Conservation (phyloP, 2,113 vertebrate species). For the Mustelus asterias region DNA sequence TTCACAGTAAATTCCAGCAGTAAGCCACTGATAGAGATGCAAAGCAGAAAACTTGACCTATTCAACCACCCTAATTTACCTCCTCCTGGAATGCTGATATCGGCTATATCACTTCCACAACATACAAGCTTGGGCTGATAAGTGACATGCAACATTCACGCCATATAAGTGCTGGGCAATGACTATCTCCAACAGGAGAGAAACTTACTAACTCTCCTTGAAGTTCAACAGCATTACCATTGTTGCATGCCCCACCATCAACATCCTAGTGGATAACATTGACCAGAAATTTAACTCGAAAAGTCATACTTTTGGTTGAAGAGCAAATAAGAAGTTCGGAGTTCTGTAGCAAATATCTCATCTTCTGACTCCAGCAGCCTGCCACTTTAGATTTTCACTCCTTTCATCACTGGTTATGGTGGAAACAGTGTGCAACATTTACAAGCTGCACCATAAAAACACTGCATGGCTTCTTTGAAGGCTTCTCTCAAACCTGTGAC, state of each 20-base stretch:
- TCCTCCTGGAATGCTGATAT: not conserved
- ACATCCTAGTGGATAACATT: not conserved
- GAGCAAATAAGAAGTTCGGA: not conserved
- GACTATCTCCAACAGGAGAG: not conserved
- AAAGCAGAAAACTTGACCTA: not conserved
- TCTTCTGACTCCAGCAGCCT: not conserved
- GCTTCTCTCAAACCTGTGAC: too few species aligned
- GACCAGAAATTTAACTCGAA: not conserved
- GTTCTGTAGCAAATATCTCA: not conserved
- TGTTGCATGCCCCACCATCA: not conserved
- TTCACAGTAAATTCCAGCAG: not conserved
- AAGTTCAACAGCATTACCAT: not conserved
- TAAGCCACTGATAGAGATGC: not conserved
- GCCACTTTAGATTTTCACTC: not conserved
- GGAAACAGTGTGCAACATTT: too few species aligned
- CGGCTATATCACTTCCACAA: not conserved
- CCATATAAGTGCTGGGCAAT: not conserved
- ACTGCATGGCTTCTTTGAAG: too few species aligned
- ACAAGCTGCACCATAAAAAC: too few species aligned
- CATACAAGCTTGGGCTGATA: not conserved
- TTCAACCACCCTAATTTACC: not conserved
- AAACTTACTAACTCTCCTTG: not conserved
- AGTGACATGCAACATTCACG: not conserved
- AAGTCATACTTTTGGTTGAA: not conserved
- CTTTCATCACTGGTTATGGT: not conserved